Base-by-base conservation (phyloP, 2,113 vertebrate genomes). In the Eira barbara region DNA sequence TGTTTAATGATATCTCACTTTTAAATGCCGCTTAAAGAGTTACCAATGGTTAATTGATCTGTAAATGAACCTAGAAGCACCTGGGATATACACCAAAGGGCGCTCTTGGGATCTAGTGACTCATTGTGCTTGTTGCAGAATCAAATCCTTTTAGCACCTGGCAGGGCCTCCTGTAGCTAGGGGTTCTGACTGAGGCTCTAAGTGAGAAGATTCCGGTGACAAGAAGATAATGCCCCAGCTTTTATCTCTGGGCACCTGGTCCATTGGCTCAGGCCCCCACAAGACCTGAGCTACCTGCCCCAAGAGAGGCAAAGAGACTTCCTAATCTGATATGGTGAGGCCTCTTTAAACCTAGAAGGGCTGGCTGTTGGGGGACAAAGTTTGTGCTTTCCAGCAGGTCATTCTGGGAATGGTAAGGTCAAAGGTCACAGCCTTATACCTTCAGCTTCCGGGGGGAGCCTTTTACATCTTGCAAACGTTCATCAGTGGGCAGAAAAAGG, bases 1-100 rank as follows among this genome's bases (percentile, higher is more conserved):
- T 89, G 36, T 85, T 92, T 88, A 94, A 88, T 78, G 87, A 69
- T 31, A 21, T 63, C 71, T 88, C 65, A 79, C 55, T 91, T 86
- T 65, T 73, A 93, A 96, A 55, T 85, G 86, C 73, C n/a, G 39
- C 86, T 91, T 96, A 61, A 31, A 29, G 42, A 71, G 59, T 94
- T 90, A 65, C 21, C 89, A 69, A 90, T 78, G 52, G 76, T 18
- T 86, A 47, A 82, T 34, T 80, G 59, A 89, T 92, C 29, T 83
- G 18, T 59, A 93, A 96, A 47, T 27, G 65, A 97, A 92, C 67
- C 27, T 82, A 61, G 79, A 65, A 87, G 73, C 49, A 81, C 25
- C 55, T 63, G 34, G 49, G 45, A 8, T 80, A 42, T 63, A 71
- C 82, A 29, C 61, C 83, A 45, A 80, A 69, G 36, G n/a, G 23